phyloP scores from a whole-genome alignment of 1,140 invertebrate species.

The Manduca sexta region DNA sequence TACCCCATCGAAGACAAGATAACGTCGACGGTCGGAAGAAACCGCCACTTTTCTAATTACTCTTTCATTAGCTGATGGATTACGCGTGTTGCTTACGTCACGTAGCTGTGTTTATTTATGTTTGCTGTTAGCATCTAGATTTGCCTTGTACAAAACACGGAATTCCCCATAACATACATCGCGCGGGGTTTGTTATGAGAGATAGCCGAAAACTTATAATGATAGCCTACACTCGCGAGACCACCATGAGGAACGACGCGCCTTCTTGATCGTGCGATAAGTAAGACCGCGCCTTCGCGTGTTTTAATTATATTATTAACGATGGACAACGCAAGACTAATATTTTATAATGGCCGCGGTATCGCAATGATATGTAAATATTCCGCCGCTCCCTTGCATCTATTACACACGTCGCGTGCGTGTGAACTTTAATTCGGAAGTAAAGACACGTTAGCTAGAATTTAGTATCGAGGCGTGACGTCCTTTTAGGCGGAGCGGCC shows the following conservation, averaged over 20 bases:
- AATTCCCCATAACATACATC: not conserved
- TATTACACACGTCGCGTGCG: slow-evolving; percentile 58
- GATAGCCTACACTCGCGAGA: too few species aligned
- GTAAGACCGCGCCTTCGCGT: slow-evolving; percentile 58
- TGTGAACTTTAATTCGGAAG: slow-evolving; percentile 55
- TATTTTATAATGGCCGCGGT: slow-evolving; percentile 64
- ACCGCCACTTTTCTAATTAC: slow-evolving; percentile 68
- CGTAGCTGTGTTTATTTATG: slow-evolving; percentile 4
- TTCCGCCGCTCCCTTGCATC: slow-evolving; percentile 48
- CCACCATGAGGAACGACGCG: not conserved
- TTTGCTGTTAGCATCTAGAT: slow-evolving; percentile 6
- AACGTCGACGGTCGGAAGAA: slow-evolving; percentile 62
- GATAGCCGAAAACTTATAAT: too few species aligned
- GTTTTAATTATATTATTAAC: slow-evolving; percentile 73
- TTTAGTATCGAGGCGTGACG: slow-evolving; percentile 54
- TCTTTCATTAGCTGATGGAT: slow-evolving; percentile 69
- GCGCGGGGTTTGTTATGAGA: not conserved
- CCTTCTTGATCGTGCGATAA: slow-evolving; percentile 57
- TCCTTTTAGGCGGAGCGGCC: slow-evolving; percentile 26
- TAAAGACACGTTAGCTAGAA: slow-evolving; percentile 53
- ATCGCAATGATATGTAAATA: slow-evolving; percentile 72
- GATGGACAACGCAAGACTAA: slow-evolving; percentile 57
- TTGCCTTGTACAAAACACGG: not conserved
- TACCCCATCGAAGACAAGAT: slow-evolving; percentile 68
- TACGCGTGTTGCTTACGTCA: slow-evolving; percentile 18